These are phyloP conservation scores for Cryptus armator DNA, from an alignment of 2,888 invertebrate species.

Conservation along the genomic window DNA sequence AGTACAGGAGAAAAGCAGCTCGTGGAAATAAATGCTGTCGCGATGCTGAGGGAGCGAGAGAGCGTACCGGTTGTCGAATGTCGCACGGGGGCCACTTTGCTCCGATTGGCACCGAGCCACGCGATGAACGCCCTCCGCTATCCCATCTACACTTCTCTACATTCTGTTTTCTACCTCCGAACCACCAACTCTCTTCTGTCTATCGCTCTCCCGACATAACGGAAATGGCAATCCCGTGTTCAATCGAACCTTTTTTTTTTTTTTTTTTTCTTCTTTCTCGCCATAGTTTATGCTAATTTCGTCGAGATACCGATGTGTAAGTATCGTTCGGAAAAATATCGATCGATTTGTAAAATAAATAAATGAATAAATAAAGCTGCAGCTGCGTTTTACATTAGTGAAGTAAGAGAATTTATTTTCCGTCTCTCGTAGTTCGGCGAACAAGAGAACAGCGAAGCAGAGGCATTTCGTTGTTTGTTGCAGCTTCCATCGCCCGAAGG, in stretches of 20 bases:
- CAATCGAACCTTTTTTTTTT: background rate
- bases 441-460: conserved; percentile 17
- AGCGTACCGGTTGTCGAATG: conserved; percentile 60
- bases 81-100: conserved; percentile 58
- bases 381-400: background rate
- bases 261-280: background rate
- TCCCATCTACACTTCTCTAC: conserved; percentile 12
- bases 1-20: conserved; percentile 32
- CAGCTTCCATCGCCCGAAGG: conserved; percentile 33
- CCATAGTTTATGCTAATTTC: conserved; percentile 31
- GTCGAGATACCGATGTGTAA: background rate
- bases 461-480: conserved; percentile 47
- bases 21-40: conserved; percentile 54
- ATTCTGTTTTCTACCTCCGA: conserved; percentile 29
- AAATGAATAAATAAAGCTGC: background rate
- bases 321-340: background rate
- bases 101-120: conserved; percentile 67
- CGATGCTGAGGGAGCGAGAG: conserved; percentile 37
- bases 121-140: conserved; percentile 33
- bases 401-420: background rate
- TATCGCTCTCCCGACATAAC: conserved; percentile 13
- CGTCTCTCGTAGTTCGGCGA: background rate
- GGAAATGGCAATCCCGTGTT: background rate
- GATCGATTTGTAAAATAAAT: too few species aligned
- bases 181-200: conserved; percentile 1